Percentiles rank a stretch among this genome's conserved stretches.
phyloP scores from a whole-genome alignment of 2,113 vertebrate species.

The Solea senegalensis region DNA sequence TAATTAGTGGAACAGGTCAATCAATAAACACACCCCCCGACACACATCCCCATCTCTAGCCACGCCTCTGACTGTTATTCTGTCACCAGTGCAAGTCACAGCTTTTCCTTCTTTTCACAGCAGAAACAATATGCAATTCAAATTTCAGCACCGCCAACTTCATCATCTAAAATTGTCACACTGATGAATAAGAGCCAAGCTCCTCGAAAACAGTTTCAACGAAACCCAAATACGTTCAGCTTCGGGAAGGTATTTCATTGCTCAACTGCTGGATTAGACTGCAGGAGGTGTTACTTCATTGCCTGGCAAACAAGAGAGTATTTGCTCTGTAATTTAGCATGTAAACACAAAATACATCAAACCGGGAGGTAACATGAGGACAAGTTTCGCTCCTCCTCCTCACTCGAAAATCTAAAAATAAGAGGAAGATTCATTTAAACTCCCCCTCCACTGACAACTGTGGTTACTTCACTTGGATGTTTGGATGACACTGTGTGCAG shows the following conservation, averaged over 20 bases:
- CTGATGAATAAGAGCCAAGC: not conserved
- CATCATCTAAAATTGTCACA: not conserved
- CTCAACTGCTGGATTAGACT: not conserved
- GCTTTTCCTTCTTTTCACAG: not conserved
- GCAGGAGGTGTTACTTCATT: not conserved
- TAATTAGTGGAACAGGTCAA: slow-evolving; percentile 67
- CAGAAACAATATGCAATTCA: not conserved
- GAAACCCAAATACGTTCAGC: not conserved
- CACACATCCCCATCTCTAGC: slow-evolving; percentile 30
- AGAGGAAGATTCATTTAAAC: not conserved
- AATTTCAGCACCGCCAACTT: not conserved
- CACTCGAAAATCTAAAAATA: too few relatives aligned
- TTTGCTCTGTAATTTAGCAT: not conserved
- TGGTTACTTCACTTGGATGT: not conserved
- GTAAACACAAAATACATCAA: not conserved
- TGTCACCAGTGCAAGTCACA: slow-evolving; percentile 36
- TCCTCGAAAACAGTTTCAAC: not conserved
- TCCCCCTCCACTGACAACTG: not conserved
- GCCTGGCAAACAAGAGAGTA: not conserved
- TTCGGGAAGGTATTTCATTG: not conserved
- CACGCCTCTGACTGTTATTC: slow-evolving; percentile 26
- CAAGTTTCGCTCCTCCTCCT: not conserved
- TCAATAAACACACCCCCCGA: slow-evolving; percentile 55
- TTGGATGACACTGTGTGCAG: not conserved
- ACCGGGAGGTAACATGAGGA: not conserved